Conservation (phyloP, 2,888 invertebrate species). For the Leptopterna dolabrata region DNA sequence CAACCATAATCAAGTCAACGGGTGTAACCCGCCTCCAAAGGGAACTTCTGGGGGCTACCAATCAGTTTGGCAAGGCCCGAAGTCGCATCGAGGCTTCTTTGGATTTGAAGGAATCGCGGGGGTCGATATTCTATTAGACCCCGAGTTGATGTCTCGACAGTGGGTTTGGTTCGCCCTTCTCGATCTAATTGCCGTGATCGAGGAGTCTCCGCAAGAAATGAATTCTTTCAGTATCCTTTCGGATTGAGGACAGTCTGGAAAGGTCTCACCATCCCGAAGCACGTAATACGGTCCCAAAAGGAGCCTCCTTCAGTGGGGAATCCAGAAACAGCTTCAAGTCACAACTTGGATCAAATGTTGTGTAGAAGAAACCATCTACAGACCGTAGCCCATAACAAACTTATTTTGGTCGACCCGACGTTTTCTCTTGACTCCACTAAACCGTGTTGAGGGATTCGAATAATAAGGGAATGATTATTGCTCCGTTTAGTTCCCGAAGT, state of each 20-base stretch:
- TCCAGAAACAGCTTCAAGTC: background rate
- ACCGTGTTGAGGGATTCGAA: too few relatives aligned
- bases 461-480: too few relatives aligned
- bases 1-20: background rate
- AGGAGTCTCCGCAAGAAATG: background rate
- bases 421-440: too few relatives aligned
- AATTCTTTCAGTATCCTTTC: background rate
- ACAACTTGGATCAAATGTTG: background rate
- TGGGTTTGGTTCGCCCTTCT: background rate
- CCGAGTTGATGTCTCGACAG: background rate
- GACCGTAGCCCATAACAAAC: too few relatives aligned
- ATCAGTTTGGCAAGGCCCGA: background rate
- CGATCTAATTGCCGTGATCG: background rate
- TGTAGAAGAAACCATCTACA: too few relatives aligned
- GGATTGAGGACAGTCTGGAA: background rate
- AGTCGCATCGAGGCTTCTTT: background rate
- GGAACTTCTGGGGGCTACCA: background rate
- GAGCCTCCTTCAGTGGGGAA: background rate
- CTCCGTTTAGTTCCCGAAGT: too few relatives aligned
- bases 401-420: too few relatives aligned
- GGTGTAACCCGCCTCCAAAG: background rate
- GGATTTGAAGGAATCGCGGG: background rate
- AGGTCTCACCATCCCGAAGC: background rate
- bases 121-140: slow-evolving; percentile 1
- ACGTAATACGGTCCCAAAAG: background rate